Conservation (phyloP, 2,888 invertebrate genomes). For the Chesias legatella region DNA sequence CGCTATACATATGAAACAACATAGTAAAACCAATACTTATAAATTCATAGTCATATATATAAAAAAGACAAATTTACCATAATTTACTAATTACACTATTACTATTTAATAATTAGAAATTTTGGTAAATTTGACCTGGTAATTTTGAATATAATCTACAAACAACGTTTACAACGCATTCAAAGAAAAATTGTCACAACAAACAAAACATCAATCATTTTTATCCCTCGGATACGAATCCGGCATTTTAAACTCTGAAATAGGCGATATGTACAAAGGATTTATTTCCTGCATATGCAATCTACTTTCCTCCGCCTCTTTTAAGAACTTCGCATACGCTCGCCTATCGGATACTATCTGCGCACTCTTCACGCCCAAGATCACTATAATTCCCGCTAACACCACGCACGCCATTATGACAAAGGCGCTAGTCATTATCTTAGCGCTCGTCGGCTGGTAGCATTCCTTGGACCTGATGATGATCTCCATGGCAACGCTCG, state of each 20-base stretch:
- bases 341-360: constrained; percentile 72
- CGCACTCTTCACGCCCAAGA: constrained; percentile 60
- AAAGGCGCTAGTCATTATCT: constrained; percentile 53
- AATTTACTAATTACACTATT: too few species aligned
- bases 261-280: constrained; percentile 83
- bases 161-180: constrained; percentile 12
- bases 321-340: constrained; percentile 75
- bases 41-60: too few species aligned
- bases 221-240: constrained; percentile 67
- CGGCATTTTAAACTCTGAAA: constrained; percentile 78
- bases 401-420: constrained; percentile 69
- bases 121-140: too few species aligned
- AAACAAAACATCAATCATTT: constrained; percentile 39
- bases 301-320: constrained; percentile 64
- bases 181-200: constrained; percentile 1
- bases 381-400: constrained; percentile 64
- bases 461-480: constrained; percentile 57
- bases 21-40: too few species aligned
- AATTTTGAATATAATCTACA: neutral
- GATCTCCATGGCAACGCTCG: constrained; percentile 56
- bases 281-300: constrained; percentile 70
- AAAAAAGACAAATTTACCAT: too few species aligned
- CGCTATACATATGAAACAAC: too few species aligned
- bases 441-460: constrained; percentile 56
- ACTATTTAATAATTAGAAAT: too few species aligned